Evolutionary conservation across 2,797 vertebrate species (phyloP).

Genomic region (Monodelphis domestica): DNA sequence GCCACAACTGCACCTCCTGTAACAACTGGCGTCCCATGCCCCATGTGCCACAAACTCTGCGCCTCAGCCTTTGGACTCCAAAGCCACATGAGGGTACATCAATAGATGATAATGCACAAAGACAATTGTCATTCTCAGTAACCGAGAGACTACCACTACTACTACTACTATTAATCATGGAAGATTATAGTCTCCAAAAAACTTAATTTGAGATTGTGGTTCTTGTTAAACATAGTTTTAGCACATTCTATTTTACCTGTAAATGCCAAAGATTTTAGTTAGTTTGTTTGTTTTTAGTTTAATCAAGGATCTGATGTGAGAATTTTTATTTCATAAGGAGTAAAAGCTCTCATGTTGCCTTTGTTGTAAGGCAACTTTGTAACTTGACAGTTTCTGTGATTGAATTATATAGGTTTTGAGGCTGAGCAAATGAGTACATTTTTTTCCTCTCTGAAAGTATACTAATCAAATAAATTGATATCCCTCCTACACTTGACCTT

Average conservation of each 20-base stretch:
- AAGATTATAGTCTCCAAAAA: neutral
- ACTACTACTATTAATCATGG: neutral
- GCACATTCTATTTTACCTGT: neutral
- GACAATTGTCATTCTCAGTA: too few relatives aligned
- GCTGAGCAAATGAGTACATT: neutral
- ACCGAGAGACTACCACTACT: too few relatives aligned
- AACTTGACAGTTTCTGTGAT: neutral
- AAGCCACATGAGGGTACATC: too few relatives aligned
- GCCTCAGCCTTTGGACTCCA: too few relatives aligned
- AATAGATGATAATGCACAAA: too few relatives aligned
- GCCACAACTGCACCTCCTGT: too few relatives aligned
- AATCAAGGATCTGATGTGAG: neutral
- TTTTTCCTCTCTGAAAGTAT: neutral
- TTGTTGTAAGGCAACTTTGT: neutral
- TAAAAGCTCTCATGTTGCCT: neutral
- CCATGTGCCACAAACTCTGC: too few relatives aligned
- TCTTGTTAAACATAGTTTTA: neutral
- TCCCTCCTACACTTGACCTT: neutral
- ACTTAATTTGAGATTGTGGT: neutral
- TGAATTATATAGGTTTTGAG: neutral
- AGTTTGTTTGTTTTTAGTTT: neutral
- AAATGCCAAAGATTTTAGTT: neutral
- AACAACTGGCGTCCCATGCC: too few relatives aligned
- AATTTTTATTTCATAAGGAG: neutral
- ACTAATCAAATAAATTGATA: neutral